Conservation (phyloP, 2,113 vertebrate genomes). For the Pavo muticus region DNA sequence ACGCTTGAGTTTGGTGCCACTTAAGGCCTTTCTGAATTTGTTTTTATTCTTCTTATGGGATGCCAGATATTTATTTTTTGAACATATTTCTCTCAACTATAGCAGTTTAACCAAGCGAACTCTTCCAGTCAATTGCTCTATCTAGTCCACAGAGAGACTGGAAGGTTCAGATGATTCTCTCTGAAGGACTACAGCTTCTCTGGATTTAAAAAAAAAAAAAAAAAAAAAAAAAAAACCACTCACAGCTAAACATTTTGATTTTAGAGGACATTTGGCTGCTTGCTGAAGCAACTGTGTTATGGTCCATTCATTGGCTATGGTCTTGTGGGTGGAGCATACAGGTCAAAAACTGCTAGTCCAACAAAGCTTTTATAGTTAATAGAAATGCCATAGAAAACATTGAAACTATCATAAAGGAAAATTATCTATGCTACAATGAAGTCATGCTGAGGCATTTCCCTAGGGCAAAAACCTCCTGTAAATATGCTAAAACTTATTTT, state of each 20-base stretch:
- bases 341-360: not conserved
- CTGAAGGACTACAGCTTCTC: not conserved
- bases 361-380: not conserved
- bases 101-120: not conserved
- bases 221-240: not conserved
- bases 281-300: not conserved
- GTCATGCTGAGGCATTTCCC: not conserved
- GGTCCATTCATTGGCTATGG: not conserved
- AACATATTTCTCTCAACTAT: not conserved
- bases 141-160: not conserved
- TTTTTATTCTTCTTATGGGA: not conserved
- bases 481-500: not conserved
- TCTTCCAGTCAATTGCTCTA: not conserved
- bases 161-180: not conserved
- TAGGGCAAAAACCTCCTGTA: not conserved
- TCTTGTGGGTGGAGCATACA: not conserved
- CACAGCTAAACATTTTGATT: not conserved
- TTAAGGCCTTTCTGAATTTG: not conserved
- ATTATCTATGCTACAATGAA: not conserved
- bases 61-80: not conserved
- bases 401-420: not conserved
- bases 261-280: not conserved
- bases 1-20: not conserved
- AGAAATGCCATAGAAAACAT: not conserved
- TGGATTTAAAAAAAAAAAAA: not conserved